Base-by-base conservation (phyloP, 2,113 vertebrate genomes). In the Felis chaus region DNA sequence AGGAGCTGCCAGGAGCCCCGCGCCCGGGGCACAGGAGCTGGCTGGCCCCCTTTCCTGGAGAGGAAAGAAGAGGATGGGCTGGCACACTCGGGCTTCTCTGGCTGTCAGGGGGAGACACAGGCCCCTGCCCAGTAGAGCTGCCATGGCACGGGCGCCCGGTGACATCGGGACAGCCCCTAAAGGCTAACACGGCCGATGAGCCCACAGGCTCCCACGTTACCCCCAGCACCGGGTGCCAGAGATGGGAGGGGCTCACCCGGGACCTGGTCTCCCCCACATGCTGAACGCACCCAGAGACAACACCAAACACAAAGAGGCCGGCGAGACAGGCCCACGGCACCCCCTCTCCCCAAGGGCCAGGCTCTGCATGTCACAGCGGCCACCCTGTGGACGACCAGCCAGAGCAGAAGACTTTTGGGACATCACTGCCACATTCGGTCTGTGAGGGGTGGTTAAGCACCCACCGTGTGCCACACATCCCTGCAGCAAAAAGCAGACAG, bases 111-210 rank as follows among this genome's bases (percentile, higher is more conserved):
- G 69, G 2, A 5, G 23, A 16, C 0, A 4, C 25, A 4, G 39
- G 73, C 6, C 10, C 25, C 41, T 4, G 21, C 50, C 48, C 15
- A 48, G 18, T 5, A 15, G 39, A 57, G 66, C 90, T 57, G 41
- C 15, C n/a, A 0, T 21, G 10, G 23, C 41, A 21, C 2, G 10
- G 31, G 7, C 8, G 5, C 78, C 65, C 0, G 1, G 27, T 0
- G 3, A 50, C 18, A 0, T 33, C 0, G 23, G 12, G n/a, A 16
- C 48, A 23, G 6, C 12, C 82, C n/a, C 50, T 0, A 0, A 82
- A 16, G 50, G 15, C 23, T 1, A 13, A 18, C 1, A 0, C 0
- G 25, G n/a, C 81, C 5, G 23, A 27, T 3, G 0, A 19, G 25
- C 27, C 27, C 53, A 18, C 3, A 4, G 14, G 39, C 2, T 3